A percentile compares a stretch with the other conserved stretches of the same genome.
Conservation (phyloP, 2,113 vertebrate species). For the Thryonomys swinderianus region DNA sequence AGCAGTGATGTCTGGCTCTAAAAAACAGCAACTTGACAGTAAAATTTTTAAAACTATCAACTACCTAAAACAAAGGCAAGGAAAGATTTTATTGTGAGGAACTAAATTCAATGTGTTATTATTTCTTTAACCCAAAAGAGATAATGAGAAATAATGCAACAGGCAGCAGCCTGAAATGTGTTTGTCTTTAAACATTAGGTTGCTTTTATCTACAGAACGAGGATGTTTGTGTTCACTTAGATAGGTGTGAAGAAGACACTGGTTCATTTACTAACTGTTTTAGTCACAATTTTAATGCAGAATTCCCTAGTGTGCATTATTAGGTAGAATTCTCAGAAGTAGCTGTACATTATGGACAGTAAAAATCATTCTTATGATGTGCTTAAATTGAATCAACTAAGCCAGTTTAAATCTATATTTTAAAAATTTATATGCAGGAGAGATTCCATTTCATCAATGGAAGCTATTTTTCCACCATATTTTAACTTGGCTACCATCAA, state of each 20-base stretch:
- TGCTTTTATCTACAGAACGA: background rate
- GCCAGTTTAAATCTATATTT: background rate
- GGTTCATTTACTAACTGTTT: background rate
- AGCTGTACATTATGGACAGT: background rate
- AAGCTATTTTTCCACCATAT: background rate
- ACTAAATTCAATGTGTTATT: constrained; percentile 41
- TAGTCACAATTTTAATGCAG: background rate
- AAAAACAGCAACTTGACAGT: background rate
- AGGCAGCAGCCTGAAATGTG: background rate
- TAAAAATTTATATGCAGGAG: background rate
- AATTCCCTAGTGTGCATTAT: background rate
- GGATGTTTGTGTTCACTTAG: background rate
- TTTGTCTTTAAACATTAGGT: background rate
- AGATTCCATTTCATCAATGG: background rate
- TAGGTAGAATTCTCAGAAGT: background rate
- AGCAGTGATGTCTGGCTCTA: background rate
- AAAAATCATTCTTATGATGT: constrained; percentile 24
- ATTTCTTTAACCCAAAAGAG: background rate
- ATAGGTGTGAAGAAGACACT: constrained; percentile 10
- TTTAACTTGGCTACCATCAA: background rate
- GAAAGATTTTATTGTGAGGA: background rate
- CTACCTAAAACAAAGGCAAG: constrained; percentile 30
- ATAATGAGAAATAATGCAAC: constrained; percentile 13
- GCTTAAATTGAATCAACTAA: background rate
- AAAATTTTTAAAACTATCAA: background rate